A percentile compares a stretch with the other conserved stretches of the same genome.
phyloP scores from a whole-genome alignment of 2,113 vertebrate species.

The Illadopsis cleaveri region DNA sequence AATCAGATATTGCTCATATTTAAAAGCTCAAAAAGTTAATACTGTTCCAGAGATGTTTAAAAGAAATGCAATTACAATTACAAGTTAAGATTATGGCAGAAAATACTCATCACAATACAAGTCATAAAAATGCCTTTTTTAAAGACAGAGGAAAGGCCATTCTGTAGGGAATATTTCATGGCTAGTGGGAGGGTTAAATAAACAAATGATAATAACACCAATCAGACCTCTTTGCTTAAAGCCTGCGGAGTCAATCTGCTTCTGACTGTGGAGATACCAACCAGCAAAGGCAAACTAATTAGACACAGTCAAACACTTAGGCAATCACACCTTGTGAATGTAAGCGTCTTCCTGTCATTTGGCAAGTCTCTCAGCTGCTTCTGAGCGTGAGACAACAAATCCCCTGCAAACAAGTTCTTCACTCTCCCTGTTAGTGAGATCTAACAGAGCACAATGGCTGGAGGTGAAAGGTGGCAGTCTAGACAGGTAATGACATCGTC shows the following conservation, averaged over 20 bases:
- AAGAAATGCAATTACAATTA: background rate
- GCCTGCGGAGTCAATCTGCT: slow-evolving; percentile 82
- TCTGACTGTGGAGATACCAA: slow-evolving; percentile 81
- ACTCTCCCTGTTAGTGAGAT: slow-evolving; percentile 80
- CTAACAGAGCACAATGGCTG: slow-evolving; percentile 80
- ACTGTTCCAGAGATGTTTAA: background rate
- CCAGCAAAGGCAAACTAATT: slow-evolving; percentile 87
- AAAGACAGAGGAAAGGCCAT: slow-evolving; percentile 54
- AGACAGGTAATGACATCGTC: slow-evolving; percentile 81
- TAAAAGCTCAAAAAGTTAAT: background rate
- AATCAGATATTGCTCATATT: background rate
- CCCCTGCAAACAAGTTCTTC: slow-evolving; percentile 76
- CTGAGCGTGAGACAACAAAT: slow-evolving; percentile 84
- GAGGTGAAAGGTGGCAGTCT: slow-evolving; percentile 82
- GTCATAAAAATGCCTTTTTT: slow-evolving; percentile 8
- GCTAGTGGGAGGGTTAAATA: slow-evolving; percentile 77
- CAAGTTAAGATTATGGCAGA: background rate
- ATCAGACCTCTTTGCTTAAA: slow-evolving; percentile 81
- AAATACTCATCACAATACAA: background rate
- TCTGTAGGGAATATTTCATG: slow-evolving; percentile 65
- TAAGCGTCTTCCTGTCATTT: slow-evolving; percentile 92
- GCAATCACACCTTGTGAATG: slow-evolving; percentile 89
- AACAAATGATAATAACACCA: slow-evolving; percentile 91
- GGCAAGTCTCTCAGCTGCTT: slow-evolving; percentile 87
- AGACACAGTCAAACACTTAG: slow-evolving; percentile 88